Base-by-base conservation (phyloP, 35 echinoderm and acorn worm genomes). In the Ophioderma brevispina region DNA sequence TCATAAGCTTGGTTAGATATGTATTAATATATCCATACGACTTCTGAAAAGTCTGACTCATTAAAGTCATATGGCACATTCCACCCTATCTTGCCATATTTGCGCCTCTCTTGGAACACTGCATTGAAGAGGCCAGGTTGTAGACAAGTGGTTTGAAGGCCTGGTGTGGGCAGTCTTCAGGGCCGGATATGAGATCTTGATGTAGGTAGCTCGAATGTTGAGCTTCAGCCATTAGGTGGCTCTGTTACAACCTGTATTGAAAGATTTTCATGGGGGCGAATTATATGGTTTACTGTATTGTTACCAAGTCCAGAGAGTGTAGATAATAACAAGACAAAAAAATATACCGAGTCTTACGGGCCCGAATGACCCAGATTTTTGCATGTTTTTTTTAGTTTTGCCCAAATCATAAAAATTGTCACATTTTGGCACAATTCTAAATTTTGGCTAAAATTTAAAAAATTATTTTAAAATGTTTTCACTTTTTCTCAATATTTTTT, bases 21-120 rank as follows among this genome's bases (percentile, higher is more conserved):
- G 97, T 99, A 39, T 91, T 88, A 99, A 55, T 75, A 99, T 99
- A 46, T 95, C 93, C 94, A 90, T 90, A 43, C 97, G 95, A 1
- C 95, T 94, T 39, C 93, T 77, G 85, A 99, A 99, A n/a, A n/a
- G 36, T 99, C 97, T 6, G 97, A 99, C 78, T 99, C 97, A 40
- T 99, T 99, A 85, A 99, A 99, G 76, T 99, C 97, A 52, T 99
- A 99, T 0, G 97, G 87, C 78, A 99, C 93, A 40, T 99, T 99
- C 97, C 97, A 99, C 33, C 97, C 97, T 37, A 99, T 95, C 93
- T 99, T 99, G 79, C 97, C 97, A 75, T 99, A 99, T 79, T 99
- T 99, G 0, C 97, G 34, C 33, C 97, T 81, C 81, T 95, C 97
- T 85, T 99, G 97, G 4, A 99, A 93, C 35, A 99, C 97, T 28